Base-by-base conservation (phyloP, 1,140 invertebrate genomes). In the Drosophila auraria region DNA sequence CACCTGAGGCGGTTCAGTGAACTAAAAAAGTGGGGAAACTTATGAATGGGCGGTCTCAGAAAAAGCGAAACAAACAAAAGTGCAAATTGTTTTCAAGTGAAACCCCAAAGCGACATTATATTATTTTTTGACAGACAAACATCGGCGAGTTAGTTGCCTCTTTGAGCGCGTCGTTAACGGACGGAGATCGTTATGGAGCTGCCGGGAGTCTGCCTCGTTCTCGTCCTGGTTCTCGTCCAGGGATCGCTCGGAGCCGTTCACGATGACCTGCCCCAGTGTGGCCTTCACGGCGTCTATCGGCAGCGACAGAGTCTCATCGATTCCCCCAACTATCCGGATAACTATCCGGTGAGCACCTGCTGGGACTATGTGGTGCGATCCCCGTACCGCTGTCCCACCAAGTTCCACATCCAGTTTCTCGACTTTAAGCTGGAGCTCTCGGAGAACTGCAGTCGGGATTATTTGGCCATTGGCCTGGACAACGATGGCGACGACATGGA, bases 371-470 rank as follows among this genome's bases (percentile, higher is more conserved):
- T 92, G 5, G 83, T 95, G 14, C 93, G 93, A 30, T 94, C 94
- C 0, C 93, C 93, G 3, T 91, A 91, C 45, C 74, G 80, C 5
- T 95, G 95, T 57, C 93, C 94, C 14, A 93, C 93, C 40, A 84
- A 93, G 56, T 95, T 94, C 74, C 93, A 94, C 65, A 83, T 95
- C 15, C 93, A 94, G 62, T 95, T 95, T 74, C 73, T 94, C 3
- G 94, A 95, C 77, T 95, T 95, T 51, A 80, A 94, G 65, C 64
- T 95, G 27, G 87, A 92, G 66, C 66, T 90, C 0, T 94, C 94
- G 6, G 68, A 82, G 42, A 93, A 93, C 65, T 95, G 95, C 86
- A 78, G 75, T 8, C 89, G 92, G 14, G 94, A 95, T 83, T 94
- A 94, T 51, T 71, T 95, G 74, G 91, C 91, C 5, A 84, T 92